Percentiles rank a stretch among this genome's conserved stretches.
phyloP scores from a whole-genome alignment of 1,140 invertebrate species.

The Cyclina sinensis region DNA sequence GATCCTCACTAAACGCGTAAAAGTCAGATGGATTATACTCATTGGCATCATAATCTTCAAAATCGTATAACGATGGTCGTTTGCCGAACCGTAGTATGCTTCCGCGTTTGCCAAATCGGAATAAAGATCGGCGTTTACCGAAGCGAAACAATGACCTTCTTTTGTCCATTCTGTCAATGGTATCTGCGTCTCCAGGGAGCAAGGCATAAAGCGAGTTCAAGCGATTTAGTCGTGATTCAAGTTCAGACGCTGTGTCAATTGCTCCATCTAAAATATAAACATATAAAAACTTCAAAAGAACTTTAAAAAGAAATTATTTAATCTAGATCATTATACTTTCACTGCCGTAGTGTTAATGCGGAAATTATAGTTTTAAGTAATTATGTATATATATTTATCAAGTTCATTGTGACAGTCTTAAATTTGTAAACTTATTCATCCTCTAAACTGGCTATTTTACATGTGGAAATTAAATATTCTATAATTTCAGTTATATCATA shows the following conservation, averaged over 20 bases:
- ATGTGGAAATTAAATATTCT: too few species aligned
- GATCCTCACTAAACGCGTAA: conserved; percentile 15
- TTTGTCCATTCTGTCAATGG: conserved; percentile 45
- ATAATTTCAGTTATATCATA: too few species aligned
- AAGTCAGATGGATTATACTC: conserved; percentile 10
- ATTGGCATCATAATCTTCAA: conserved; percentile 8
- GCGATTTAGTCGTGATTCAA: neutral
- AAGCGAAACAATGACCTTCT: conserved; percentile 68
- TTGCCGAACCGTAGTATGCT: conserved; percentile 70
- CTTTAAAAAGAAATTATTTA: too few species aligned
- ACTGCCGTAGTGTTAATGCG: too few species aligned
- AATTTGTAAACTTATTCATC: too few species aligned
- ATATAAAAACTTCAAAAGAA: too few species aligned
- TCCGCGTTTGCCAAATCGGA: conserved; percentile 72
- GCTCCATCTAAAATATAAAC: neutral
- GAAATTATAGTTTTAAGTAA: too few species aligned
- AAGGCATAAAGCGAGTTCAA: conserved; percentile 5
- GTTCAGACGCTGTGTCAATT: neutral
- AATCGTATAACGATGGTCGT: neutral
- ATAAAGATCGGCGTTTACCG: conserved; percentile 65
- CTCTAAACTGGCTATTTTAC: too few species aligned
- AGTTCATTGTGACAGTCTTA: too few species aligned
- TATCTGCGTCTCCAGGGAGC: neutral
- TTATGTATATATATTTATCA: too few species aligned
- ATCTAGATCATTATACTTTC: too few species aligned